Base-by-base conservation (phyloP, 2,888 invertebrate species). In the Heliothis peltigera region DNA sequence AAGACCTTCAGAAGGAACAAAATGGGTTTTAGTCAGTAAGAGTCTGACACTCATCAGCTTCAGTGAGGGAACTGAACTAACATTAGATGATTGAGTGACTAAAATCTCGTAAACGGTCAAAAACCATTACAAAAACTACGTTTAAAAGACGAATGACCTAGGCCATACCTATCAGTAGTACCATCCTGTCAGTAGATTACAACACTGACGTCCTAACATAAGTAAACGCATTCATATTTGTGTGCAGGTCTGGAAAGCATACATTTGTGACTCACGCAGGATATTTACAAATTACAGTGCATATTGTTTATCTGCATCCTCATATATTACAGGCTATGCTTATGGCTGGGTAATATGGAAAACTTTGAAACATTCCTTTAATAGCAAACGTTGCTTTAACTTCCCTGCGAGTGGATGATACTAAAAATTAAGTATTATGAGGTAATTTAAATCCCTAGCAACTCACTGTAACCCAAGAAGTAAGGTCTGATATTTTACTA, bases 181-280 rank as follows among this genome's bases (percentile, higher is more conserved):
- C 39, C 4, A n/a, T 39, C n/a, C n/a, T n/a, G n/a, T n/a, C n/a
- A n/a, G n/a, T n/a, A n/a, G n/a, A n/a, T n/a, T n/a, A n/a, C n/a
- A n/a, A 17, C 17, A 28, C 1, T 70, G 12, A 56, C 51, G 49
- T 54, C 44, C 47, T n/a, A 6, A 19, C 6, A 18, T 8, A 19
- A 32, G 44, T 55, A 71, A 56, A 54, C 22, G 10, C 17, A 46
- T n/a, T 8, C 12, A 51, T 60, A 60, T 52, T 43, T 21, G 54
- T 42, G 22, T 42, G 15, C 18, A 56, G n/a, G 46, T 69, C 58
- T 70, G 48, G 42, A 75, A 35, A 53, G 42, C 58, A 32, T 47
- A 21, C 22, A 39, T 10, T n/a, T 17, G 12, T 55, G 70, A 73
- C 21, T 64, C 70, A 63, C 39, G 39, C 57, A 32, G 56, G 57